Percentiles rank a stretch among this genome's conserved stretches.
Conservation (phyloP, 2,113 vertebrate genomes). For the Microcebus ravelobensis region DNA sequence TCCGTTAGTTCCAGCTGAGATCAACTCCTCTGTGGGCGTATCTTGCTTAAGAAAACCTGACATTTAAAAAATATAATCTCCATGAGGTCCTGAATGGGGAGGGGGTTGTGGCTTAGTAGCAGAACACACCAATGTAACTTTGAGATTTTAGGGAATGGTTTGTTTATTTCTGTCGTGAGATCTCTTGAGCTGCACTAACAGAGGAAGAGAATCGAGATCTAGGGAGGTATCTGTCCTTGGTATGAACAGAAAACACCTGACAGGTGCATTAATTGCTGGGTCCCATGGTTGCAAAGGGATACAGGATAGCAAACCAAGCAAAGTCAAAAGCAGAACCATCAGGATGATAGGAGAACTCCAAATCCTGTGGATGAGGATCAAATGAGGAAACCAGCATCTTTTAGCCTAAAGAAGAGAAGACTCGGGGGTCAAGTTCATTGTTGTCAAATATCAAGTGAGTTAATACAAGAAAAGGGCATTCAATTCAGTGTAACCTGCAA, state of each 20-base stretch:
- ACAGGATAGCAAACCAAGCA: neutral
- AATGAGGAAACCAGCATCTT: neutral
- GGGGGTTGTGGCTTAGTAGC: neutral
- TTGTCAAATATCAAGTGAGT: neutral
- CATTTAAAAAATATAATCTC: neutral
- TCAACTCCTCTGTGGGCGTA: neutral
- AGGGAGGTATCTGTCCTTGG: neutral
- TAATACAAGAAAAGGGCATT: neutral
- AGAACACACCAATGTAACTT: neutral
- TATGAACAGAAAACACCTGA: neutral
- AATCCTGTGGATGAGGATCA: neutral
- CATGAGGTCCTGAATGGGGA: neutral
- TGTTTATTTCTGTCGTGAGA: neutral
- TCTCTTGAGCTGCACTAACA: neutral
- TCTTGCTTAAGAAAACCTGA: neutral
- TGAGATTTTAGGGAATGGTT: neutral
- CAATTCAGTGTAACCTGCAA: neutral
- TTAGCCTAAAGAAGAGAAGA: neutral
- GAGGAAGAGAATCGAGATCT: neutral
- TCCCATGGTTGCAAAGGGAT: neutral
- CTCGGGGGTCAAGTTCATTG: neutral
- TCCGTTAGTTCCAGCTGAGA: conserved; percentile 36
- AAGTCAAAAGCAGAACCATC: neutral
- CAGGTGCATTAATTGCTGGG: neutral
- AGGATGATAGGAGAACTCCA: neutral